Conservation (phyloP, 2,888 invertebrate genomes). For the Entomobrya proxima region DNA sequence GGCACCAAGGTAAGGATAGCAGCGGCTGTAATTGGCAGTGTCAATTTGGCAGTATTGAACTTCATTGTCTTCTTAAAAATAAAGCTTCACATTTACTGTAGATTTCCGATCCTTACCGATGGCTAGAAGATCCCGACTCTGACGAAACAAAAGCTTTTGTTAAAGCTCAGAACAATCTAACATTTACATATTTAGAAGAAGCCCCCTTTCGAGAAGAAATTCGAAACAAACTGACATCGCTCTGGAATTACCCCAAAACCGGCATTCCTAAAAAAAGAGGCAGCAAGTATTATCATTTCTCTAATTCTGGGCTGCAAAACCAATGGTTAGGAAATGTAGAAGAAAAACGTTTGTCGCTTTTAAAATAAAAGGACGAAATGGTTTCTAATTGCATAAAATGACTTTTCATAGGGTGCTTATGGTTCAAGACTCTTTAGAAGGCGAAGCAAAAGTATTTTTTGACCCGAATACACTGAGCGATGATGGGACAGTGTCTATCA, state of each 20-base stretch:
- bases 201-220: conserved; percentile 86
- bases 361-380: neutral
- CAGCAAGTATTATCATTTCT: conserved; percentile 90
- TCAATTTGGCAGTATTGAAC: neutral
- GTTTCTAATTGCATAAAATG: neutral
- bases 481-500: conserved; percentile 92
- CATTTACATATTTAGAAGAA: conserved; percentile 87
- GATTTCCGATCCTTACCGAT: conserved; percentile 94
- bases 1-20: conserved; percentile 64
- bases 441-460: conserved; percentile 90
- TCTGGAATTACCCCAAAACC: conserved; percentile 98
- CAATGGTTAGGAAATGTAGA: conserved; percentile 86
- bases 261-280: conserved; percentile 91
- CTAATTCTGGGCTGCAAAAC: conserved; percentile 97
- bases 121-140: conserved; percentile 96
- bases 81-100: conserved; percentile 77
- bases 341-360: neutral
- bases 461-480: conserved; percentile 95
- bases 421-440: conserved; percentile 87
- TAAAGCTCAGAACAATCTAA: conserved; percentile 90
- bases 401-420: conserved; percentile 86
- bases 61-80: neutral
- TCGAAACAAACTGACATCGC: conserved; percentile 87
- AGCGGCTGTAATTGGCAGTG: neutral
- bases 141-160: conserved; percentile 94